These are phyloP conservation scores for Cepaea hortensis DNA, from an alignment of 2,888 invertebrate species.

Conservation along the genomic window DNA sequence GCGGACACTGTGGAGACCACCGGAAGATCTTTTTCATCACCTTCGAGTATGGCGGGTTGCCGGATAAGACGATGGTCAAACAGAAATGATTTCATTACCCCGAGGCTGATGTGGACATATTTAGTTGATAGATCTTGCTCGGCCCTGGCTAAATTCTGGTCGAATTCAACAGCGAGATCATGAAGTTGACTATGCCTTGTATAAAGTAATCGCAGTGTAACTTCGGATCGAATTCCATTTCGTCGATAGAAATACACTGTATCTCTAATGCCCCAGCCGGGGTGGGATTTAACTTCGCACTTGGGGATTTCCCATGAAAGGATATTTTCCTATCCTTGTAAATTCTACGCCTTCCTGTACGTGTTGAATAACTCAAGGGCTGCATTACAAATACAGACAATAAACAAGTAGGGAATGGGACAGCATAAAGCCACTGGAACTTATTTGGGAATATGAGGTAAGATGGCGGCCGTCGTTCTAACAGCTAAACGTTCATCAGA, in stretches of 20 bases:
- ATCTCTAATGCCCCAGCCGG: background rate
- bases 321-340: background rate
- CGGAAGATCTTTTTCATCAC: conserved; percentile 32
- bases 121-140: conserved; percentile 24
- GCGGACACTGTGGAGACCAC: conserved; percentile 23
- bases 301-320: conserved; percentile 3
- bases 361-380: too few species aligned
- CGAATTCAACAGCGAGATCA: background rate
- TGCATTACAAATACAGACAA: too few species aligned
- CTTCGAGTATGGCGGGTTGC: conserved; percentile 8
- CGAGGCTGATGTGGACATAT: conserved; percentile 29
- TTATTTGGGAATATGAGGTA: too few species aligned
- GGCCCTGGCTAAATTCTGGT: conserved; percentile 10
- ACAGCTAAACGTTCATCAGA: too few species aligned
- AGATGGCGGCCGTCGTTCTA: too few species aligned
- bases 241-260: background rate
- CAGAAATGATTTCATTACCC: conserved; percentile 46
- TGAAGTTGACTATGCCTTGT: background rate
- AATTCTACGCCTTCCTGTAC: background rate
- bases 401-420: too few species aligned
- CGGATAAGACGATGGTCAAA: conserved; percentile 38
- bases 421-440: too few species aligned
- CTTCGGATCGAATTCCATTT: conserved; percentile 15
- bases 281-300: background rate
- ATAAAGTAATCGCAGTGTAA: conserved; percentile 10